Conservation (phyloP, 2,888 invertebrate genomes). For the Macrosiphum euphorbiae region DNA sequence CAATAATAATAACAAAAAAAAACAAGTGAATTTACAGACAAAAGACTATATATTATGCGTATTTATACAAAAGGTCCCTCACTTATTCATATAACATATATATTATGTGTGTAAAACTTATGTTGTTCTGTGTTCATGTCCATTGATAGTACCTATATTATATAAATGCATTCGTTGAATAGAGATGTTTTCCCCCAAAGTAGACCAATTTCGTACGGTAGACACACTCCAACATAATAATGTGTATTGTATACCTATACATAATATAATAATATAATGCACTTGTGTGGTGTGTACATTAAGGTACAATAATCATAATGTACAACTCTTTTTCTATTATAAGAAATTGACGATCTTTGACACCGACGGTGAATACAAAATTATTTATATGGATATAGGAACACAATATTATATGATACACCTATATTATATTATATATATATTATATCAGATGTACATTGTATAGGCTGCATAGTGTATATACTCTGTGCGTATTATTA, state of each 20-base stretch:
- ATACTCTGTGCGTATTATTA: background rate
- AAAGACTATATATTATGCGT: constrained; percentile 19
- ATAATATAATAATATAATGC: background rate
- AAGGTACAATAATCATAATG: background rate
- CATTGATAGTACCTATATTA: constrained; percentile 14
- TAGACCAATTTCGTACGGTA: constrained; percentile 57
- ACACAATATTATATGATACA: background rate
- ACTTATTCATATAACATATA: constrained; percentile 15
- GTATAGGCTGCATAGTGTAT: no score
- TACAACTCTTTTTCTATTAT: constrained; percentile 33
- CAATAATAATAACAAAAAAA: background rate
- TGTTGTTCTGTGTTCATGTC: background rate
- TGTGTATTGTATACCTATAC: background rate
- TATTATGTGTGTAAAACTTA: constrained; percentile 21
- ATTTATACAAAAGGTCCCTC: constrained; percentile 50
- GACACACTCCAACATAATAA: constrained; percentile 32
- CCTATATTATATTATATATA: background rate
- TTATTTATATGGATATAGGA: background rate
- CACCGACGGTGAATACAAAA: background rate
- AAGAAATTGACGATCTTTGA: constrained; percentile 17
- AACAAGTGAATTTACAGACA: constrained; percentile 57
- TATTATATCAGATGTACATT: background rate
- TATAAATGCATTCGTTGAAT: constrained; percentile 31
- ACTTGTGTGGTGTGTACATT: background rate
- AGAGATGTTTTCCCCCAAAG: constrained; percentile 56